Percentiles rank a stretch among this genome's conserved stretches.
phyloP scores from a whole-genome alignment of 37 sponge, comb jelly and placozoan genomes.

The Dysidea cf. avara region DNA sequence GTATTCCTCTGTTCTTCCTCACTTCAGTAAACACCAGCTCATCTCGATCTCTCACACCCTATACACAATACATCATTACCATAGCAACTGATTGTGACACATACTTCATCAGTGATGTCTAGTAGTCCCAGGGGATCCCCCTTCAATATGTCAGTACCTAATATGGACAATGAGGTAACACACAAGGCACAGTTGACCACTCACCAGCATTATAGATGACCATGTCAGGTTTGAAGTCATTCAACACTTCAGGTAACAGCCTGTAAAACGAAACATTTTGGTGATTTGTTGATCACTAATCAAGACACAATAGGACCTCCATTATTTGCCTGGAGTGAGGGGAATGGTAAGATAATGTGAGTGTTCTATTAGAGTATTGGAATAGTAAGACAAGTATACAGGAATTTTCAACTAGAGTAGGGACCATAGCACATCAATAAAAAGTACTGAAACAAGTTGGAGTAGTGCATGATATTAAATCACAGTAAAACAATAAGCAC shows the following conservation, averaged over 20 bases:
- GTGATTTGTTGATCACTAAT: background rate
- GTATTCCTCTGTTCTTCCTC: constrained; percentile 49
- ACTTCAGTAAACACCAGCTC: constrained; percentile 65
- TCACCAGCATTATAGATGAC: constrained; percentile 88
- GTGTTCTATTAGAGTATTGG: background rate
- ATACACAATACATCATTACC: background rate
- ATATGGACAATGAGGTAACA: too few relatives aligned
- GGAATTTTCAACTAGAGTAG: too few relatives aligned
- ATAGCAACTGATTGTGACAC: too few relatives aligned
- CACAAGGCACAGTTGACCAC: background rate
- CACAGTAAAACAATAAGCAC: too few relatives aligned
- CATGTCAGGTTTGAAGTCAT: constrained; percentile 77
- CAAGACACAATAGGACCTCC: background rate
- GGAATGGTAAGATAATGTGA: too few relatives aligned
- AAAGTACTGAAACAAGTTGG: too few relatives aligned
- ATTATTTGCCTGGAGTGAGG: too few relatives aligned
- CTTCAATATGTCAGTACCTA: constrained; percentile 77
- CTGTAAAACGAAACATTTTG: constrained; percentile 10
- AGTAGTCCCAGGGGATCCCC: constrained; percentile 79
- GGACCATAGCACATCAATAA: too few relatives aligned
- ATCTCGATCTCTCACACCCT: constrained; percentile 85
- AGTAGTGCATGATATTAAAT: too few relatives aligned
- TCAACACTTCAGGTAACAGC: constrained; percentile 52
- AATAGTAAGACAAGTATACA: too few relatives aligned
- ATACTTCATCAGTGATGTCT: constrained; percentile 81